Evolutionary conservation across 2,888 invertebrate species (phyloP).

Genomic region (Ceramica pisi): DNA sequence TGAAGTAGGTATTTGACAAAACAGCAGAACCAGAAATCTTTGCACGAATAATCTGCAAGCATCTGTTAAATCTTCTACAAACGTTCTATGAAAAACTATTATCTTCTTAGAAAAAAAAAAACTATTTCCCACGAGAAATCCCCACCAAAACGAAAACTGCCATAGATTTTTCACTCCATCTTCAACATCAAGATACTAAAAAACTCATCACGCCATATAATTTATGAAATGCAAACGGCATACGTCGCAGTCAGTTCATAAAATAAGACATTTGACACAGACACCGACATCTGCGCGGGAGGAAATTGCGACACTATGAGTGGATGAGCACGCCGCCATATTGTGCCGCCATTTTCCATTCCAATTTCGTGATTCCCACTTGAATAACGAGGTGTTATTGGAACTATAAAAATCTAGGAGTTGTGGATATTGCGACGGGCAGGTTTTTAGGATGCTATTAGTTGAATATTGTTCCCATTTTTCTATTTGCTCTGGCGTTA

Average conservation of each 20-base stretch:
- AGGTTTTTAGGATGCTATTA: conserved; percentile 37
- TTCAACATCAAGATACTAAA: conserved; percentile 43
- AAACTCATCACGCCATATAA: conserved; percentile 65
- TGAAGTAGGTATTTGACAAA: too few species aligned
- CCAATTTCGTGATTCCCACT: conserved; percentile 78
- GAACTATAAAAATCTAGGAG: conserved; percentile 64
- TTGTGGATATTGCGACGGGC: conserved; percentile 54
- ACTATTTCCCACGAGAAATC: background rate
- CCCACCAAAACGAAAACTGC: background rate
- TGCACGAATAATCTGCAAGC: too few species aligned
- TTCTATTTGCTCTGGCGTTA: background rate
- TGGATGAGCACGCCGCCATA: conserved; percentile 74
- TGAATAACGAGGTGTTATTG: conserved; percentile 73
- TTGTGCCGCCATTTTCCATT: conserved; percentile 79
- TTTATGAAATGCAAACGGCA: conserved; percentile 71
- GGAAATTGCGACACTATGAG: conserved; percentile 76
- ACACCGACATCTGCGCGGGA: conserved; percentile 72
- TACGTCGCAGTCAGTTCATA: conserved; percentile 70
- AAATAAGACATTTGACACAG: conserved; percentile 78
- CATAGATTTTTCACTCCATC: conserved; percentile 18
- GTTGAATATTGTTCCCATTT: conserved; percentile 21
- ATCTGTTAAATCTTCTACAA: background rate
- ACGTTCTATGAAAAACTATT: background rate
- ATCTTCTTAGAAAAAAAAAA: background rate
- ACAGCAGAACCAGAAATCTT: too few species aligned